These are phyloP conservation scores for Orchesella flavescens DNA, from an alignment of 2,888 invertebrate genomes.

Conservation along the genomic window DNA sequence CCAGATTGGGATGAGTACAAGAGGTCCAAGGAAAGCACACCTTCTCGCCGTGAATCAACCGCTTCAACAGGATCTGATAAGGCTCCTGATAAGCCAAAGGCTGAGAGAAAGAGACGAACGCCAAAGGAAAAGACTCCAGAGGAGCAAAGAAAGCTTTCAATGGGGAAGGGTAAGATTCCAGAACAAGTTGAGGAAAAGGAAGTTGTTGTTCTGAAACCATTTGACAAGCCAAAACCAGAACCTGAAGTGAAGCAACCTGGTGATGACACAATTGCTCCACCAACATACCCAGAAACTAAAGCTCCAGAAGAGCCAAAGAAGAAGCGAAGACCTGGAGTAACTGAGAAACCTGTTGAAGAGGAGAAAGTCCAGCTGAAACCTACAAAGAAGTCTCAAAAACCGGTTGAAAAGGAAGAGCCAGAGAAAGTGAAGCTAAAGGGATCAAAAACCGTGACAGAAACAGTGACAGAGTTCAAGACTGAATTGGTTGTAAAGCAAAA, in stretches of 20 bases:
- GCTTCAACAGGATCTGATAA: not conserved
- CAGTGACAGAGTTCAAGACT: constrained; percentile 56
- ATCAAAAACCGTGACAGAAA: constrained; percentile 51
- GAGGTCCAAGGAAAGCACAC: not conserved
- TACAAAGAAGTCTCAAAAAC: constrained; percentile 5
- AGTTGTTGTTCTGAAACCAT: constrained; percentile 71
- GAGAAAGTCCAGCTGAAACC: constrained; percentile 30
- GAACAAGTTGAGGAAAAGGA: constrained; percentile 29
- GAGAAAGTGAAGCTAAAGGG: constrained; percentile 53
- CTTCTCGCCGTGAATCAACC: not conserved
- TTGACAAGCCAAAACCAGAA: not conserved
- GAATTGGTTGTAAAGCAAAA: constrained; percentile 52
- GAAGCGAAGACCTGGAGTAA: constrained; percentile 38
- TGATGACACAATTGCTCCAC: too few relatives aligned
- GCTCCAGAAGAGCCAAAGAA: constrained; percentile 8
- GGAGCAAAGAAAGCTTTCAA: not conserved
- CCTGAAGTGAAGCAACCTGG: not conserved
- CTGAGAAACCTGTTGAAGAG: constrained; percentile 33
- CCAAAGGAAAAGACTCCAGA: not conserved
- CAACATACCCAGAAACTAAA: too few relatives aligned
- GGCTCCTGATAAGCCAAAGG: not conserved
- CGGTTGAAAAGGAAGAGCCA: not conserved
- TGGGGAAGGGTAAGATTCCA: constrained; percentile 56
- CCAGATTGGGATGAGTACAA: constrained; percentile 21
- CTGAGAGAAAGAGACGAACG: not conserved